These are phyloP conservation scores for Platorchestia sp. DNA, from an alignment of 1,140 invertebrate genomes.

Conservation along the genomic window DNA sequence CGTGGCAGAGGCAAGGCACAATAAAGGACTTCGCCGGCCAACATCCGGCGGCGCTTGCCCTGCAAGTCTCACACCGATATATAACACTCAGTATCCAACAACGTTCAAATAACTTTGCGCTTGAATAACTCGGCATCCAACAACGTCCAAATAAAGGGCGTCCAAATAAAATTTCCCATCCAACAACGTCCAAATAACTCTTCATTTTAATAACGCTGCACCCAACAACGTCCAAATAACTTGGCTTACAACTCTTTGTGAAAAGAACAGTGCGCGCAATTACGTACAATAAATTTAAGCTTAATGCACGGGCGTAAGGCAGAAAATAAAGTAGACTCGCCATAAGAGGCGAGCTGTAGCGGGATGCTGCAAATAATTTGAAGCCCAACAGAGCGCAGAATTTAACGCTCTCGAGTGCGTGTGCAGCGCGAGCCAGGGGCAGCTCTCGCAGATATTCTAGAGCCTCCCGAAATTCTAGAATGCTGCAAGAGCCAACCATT, in stretches of 20 bases:
- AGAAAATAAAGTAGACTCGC: background rate
- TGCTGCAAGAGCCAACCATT: background rate
- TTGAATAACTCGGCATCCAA: too few species aligned
- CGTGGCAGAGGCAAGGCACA: too few species aligned
- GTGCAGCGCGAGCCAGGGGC: too few species aligned
- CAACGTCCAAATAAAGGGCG: too few species aligned
- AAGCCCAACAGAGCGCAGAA: background rate
- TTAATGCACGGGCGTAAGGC: background rate
- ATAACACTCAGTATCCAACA: too few species aligned
- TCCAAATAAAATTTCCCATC: too few species aligned
- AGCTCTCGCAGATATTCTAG: background rate
- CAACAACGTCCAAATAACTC: too few species aligned
- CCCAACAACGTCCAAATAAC: background rate
- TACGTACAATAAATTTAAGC: background rate
- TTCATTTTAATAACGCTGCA: too few species aligned
- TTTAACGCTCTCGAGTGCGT: background rate
- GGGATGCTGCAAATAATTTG: background rate
- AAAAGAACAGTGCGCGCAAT: background rate
- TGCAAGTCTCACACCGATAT: too few species aligned
- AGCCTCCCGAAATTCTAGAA: background rate
- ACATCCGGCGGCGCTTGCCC: too few species aligned
- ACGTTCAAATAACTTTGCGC: too few species aligned
- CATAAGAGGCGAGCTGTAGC: background rate
- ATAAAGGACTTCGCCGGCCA: too few species aligned
- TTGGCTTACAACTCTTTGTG: background rate